phyloP scores from a whole-genome alignment of 2,888 invertebrate species.

The Mythimna lalbum region DNA sequence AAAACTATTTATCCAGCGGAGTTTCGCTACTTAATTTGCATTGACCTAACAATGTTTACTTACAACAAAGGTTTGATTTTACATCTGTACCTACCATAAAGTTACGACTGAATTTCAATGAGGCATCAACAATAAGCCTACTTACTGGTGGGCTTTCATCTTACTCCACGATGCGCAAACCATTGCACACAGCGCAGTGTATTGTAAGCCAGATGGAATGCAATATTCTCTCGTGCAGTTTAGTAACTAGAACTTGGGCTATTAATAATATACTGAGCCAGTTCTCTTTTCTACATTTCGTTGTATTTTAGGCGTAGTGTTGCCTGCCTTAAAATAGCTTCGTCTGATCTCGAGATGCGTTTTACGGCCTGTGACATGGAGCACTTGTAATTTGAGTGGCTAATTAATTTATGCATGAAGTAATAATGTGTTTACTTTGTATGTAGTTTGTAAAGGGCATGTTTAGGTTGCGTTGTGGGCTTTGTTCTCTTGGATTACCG shows the following conservation, averaged over 20 bases:
- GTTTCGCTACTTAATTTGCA: too few species aligned
- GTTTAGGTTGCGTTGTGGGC: too few species aligned
- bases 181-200: conserved; percentile 23
- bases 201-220: conserved; percentile 47
- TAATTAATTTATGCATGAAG: conserved; percentile 27
- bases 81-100: not conserved
- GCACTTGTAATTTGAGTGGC: conserved; percentile 39
- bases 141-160: not conserved
- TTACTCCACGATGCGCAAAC: conserved; percentile 17
- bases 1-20: too few species aligned
- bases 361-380: conserved; percentile 35
- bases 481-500: not conserved
- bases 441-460: not conserved
- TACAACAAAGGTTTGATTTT: too few species aligned
- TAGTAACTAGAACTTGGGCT: conserved; percentile 70
- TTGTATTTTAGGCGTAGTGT: conserved; percentile 60
- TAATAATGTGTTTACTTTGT: conserved; percentile 4
- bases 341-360: conserved; percentile 46
- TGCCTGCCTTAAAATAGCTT: conserved; percentile 52
- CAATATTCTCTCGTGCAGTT: conserved; percentile 57
- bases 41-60: too few species aligned
- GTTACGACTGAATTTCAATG: conserved; percentile 12
- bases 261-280: conserved; percentile 72
- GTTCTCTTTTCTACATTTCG: conserved; percentile 69
- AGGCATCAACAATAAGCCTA: conserved; percentile 5